A percentile compares a stretch with the other conserved stretches of the same genome.
These are phyloP conservation scores for Onychorhynchus coronatus DNA, from an alignment of 2,113 vertebrate genomes.

Conservation along the genomic window DNA sequence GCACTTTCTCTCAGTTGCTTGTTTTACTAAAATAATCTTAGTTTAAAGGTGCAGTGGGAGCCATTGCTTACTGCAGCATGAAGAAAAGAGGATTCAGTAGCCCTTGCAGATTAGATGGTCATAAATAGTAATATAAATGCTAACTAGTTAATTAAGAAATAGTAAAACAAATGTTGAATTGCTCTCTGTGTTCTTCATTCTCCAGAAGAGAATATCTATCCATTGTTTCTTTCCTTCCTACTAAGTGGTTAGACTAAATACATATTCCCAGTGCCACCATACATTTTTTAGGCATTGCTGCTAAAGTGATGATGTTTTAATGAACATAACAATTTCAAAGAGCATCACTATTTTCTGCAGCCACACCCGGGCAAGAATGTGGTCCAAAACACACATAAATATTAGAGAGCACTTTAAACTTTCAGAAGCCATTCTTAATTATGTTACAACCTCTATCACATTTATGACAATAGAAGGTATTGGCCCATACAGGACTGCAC, in stretches of 20 bases:
- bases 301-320: background rate
- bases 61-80: background rate
- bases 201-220: background rate
- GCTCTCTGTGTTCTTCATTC: background rate
- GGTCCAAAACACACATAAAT: background rate
- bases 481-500: background rate
- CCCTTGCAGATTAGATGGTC: background rate
- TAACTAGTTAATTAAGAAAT: background rate
- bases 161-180: background rate
- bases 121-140: background rate
- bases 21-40: background rate
- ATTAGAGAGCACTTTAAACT: background rate
- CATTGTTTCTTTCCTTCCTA: background rate
- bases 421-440: background rate
- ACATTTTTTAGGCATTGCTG: background rate
- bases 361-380: background rate
- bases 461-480: background rate
- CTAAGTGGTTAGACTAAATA: background rate
- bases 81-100: background rate
- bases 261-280: background rate
- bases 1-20: background rate
- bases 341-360: background rate
- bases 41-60: background rate
- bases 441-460: background rate
- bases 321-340: background rate